Conservation (phyloP, 2,888 invertebrate species). For the Elegia similella region DNA sequence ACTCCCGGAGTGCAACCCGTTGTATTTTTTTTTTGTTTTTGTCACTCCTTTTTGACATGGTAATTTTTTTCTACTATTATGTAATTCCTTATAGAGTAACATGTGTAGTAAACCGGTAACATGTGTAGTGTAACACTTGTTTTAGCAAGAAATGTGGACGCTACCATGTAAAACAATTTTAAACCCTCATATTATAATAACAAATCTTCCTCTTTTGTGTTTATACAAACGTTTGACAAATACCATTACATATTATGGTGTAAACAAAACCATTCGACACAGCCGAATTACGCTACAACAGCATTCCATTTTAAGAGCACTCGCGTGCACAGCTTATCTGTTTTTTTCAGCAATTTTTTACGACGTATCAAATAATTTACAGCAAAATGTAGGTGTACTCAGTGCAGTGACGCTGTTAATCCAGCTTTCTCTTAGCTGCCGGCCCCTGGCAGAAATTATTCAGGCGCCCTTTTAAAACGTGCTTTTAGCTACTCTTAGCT, state of each 20-base stretch:
- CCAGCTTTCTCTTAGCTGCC: conserved; percentile 29
- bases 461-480: conserved; percentile 59
- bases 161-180: no score
- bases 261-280: conserved; percentile 9
- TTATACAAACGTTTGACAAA: no score
- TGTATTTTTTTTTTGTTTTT: no score
- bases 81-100: no score
- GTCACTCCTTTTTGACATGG: no score
- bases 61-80: no score
- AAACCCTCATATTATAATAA: no score
- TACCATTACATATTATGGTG: neutral
- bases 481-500: conserved; percentile 49
- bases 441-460: conserved; percentile 42
- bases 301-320: conserved; percentile 13
- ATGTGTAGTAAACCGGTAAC: no score
- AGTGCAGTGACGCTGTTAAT: conserved; percentile 24
- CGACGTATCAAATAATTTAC: conserved; percentile 9
- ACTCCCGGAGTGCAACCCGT: no score
- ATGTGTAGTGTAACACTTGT: no score
- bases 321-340: conserved; percentile 15
- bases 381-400: conserved; percentile 6
- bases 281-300: conserved; percentile 4
- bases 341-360: conserved; percentile 14
- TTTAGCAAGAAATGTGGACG: no score
- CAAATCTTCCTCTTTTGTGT: no score